These are phyloP conservation scores for Chaunax sp. DNA, from an alignment of 2,797 vertebrate genomes.

Conservation along the genomic window DNA sequence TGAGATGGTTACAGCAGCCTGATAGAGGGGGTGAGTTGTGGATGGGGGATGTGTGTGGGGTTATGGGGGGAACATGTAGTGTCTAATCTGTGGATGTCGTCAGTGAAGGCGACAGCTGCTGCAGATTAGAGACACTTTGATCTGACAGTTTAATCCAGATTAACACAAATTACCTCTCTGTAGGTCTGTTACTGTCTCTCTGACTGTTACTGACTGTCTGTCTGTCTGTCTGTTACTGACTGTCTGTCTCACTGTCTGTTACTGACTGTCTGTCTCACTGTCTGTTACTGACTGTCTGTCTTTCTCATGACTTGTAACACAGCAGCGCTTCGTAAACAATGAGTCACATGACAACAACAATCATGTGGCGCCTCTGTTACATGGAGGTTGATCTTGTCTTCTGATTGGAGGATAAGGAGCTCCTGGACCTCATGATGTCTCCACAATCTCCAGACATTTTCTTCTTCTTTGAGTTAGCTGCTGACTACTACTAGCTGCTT, in stretches of 20 bases:
- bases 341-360: no score
- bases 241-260: background rate
- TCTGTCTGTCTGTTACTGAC: background rate
- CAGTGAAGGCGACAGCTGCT: constrained; percentile 50
- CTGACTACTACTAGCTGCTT: no score
- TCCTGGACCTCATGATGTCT: no score
- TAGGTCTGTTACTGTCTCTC: background rate
- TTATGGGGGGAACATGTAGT: no score
- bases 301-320: no score
- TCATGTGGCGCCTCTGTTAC: no score
- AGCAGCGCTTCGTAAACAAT: no score
- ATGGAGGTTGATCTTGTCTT: no score
- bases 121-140: constrained; percentile 56
- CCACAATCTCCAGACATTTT: no score
- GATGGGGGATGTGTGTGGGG: background rate
- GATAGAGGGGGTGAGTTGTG: background rate
- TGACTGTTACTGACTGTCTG: background rate
- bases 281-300: background rate
- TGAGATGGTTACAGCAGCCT: constrained; percentile 1
- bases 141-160: constrained; percentile 60
- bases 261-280: background rate
- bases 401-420: no score
- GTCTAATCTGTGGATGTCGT: constrained; percentile 27
- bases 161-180: constrained; percentile 42
- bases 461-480: no score